Percentiles rank a stretch among this genome's conserved stretches.
These are phyloP conservation scores for Isurus oxyrinchus DNA, from an alignment of 2,113 vertebrate genomes.

Conservation along the genomic window DNA sequence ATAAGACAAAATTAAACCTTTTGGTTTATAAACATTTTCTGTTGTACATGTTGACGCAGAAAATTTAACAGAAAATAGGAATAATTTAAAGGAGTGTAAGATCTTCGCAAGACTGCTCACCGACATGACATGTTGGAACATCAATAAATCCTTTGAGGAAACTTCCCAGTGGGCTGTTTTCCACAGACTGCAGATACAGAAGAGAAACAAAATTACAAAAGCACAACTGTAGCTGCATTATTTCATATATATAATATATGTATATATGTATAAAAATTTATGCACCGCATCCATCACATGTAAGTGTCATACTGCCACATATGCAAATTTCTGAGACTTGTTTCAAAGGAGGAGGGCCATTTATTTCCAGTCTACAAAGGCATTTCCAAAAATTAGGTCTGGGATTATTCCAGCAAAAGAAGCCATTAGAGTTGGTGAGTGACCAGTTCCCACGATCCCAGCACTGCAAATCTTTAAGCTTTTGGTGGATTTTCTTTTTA, in stretches of 20 bases:
- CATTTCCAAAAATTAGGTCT: neutral
- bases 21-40: neutral
- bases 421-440: neutral
- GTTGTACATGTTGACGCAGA: neutral
- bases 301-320: neutral
- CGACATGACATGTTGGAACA: slow-evolving; percentile 59
- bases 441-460: neutral
- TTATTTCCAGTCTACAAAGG: neutral
- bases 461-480: neutral
- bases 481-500: neutral
- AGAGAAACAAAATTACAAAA: neutral
- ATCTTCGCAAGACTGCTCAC: slow-evolving; percentile 47
- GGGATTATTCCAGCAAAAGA: neutral
- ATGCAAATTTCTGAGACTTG: neutral
- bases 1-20: neutral
- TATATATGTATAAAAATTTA: neutral
- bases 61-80: neutral
- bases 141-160: slow-evolving; percentile 66
- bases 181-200: slow-evolving; percentile 52
- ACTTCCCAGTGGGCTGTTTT: slow-evolving; percentile 63
- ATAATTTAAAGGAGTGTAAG: neutral
- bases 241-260: too few relatives aligned
- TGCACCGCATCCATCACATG: neutral
- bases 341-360: neutral
- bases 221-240: neutral